These are phyloP conservation scores for Microtus pennsylvanicus DNA, from an alignment of 2,113 vertebrate species.

Conservation along the genomic window DNA sequence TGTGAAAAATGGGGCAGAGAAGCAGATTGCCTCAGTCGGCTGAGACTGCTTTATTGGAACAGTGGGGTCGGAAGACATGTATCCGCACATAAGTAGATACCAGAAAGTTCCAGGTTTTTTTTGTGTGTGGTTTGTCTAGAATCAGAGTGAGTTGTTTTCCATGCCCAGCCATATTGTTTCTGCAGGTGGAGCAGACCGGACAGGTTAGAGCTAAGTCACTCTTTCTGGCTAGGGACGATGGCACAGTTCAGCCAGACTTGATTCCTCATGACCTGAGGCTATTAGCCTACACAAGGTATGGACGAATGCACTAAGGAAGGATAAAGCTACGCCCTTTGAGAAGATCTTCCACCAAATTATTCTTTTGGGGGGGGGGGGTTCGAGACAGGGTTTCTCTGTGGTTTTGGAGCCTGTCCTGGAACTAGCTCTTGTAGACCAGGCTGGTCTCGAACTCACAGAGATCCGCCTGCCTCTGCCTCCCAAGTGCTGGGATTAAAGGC, in stretches of 20 bases:
- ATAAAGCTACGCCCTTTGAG: background rate
- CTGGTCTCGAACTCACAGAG: no score
- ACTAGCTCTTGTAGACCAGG: no score
- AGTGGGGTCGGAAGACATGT: background rate
- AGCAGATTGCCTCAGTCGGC: background rate
- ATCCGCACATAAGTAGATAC: background rate
- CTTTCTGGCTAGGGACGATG: background rate
- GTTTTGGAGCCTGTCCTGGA: no score
- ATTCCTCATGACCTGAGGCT: background rate
- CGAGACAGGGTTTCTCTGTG: no score
- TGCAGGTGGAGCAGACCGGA: background rate
- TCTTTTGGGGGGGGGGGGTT: background rate
- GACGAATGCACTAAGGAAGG: background rate
- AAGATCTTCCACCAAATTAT: background rate
- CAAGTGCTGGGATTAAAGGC: no score
- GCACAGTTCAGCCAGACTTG: background rate
- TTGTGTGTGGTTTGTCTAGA: background rate
- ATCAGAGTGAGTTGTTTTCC: background rate
- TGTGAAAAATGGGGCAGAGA: background rate
- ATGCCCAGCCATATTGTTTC: background rate
- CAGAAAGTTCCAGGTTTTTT: background rate
- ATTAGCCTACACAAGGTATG: background rate
- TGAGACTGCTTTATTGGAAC: background rate
- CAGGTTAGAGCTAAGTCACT: background rate
- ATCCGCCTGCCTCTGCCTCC: no score